Conservation (phyloP, 2,888 invertebrate species). For the Folsomia manolachei region DNA sequence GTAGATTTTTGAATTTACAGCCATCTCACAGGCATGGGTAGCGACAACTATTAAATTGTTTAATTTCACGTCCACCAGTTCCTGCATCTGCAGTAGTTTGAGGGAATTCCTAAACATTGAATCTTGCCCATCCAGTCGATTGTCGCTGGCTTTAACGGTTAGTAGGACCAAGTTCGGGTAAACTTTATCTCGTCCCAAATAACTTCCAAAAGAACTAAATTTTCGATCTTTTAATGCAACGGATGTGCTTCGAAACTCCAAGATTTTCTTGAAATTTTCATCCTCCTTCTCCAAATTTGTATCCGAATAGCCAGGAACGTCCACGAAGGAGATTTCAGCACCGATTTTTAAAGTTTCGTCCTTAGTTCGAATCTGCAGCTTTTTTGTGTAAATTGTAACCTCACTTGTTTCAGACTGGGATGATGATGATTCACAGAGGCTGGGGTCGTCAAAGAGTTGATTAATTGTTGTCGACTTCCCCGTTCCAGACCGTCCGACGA, state of each 20-base stretch:
- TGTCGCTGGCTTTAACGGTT: conserved; percentile 4
- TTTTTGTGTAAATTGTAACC: background rate
- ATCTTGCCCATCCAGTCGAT: conserved; percentile 3
- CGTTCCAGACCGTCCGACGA: conserved; percentile 16
- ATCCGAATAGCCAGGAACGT: conserved; percentile 24
- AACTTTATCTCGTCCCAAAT: no score
- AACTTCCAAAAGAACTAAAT: no score
- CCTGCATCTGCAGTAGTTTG: background rate
- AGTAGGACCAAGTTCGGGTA: conserved; percentile 26
- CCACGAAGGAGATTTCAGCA: conserved; percentile 13
- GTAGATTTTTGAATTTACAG: background rate
- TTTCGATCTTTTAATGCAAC: background rate
- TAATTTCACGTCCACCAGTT: conserved; percentile 16
- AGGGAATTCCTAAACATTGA: conserved; percentile 13
- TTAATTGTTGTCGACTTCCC: conserved; percentile 30
- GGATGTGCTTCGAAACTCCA: background rate
- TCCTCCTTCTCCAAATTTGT: conserved; percentile 17
- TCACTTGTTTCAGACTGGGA: conserved; percentile 14
- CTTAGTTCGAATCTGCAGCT: background rate
- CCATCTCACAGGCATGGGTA: conserved; percentile 1
- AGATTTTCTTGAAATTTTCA: conserved; percentile 7
- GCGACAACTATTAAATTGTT: conserved; percentile 19
- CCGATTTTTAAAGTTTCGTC: background rate
- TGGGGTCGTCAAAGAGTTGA: conserved; percentile 19
- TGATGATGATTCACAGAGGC: background rate